phyloP scores from a whole-genome alignment of 2,113 vertebrate genomes.

The Microtus richardsoni region DNA sequence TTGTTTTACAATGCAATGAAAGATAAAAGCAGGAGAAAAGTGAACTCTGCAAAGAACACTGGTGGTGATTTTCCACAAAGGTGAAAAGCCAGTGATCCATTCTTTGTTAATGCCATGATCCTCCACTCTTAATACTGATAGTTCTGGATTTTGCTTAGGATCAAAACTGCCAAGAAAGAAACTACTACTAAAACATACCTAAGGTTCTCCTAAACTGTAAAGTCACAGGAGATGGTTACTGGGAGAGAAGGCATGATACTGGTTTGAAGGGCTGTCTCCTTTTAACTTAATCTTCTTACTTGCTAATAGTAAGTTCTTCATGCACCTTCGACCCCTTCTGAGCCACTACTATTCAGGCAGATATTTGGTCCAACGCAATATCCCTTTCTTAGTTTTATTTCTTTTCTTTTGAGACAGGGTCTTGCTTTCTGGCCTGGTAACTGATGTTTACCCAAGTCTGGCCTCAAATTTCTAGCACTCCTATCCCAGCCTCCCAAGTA shows the following conservation, averaged over 20 bases:
- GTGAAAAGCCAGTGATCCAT: conserved; percentile 60
- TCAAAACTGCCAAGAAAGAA: conserved; percentile 67
- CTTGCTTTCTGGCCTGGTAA: background rate
- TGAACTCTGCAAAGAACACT: conserved; percentile 80
- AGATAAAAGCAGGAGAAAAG: conserved; percentile 75
- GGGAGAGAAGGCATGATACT: conserved; percentile 53
- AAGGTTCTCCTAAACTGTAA: conserved; percentile 52
- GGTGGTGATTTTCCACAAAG: conserved; percentile 70
- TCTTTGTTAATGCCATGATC: conserved; percentile 18
- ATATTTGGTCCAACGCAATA: conserved; percentile 62
- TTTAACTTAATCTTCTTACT: conserved; percentile 59
- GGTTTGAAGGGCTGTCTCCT: conserved; percentile 52
- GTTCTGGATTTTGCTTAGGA: conserved; percentile 56
- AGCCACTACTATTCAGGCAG: conserved; percentile 63
- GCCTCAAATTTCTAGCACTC: background rate
- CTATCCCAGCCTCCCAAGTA: background rate
- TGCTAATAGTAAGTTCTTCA: conserved; percentile 53
- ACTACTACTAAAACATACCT: conserved; percentile 52
- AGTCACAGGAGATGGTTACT: conserved; percentile 62
- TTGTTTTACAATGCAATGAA: conserved; percentile 46
- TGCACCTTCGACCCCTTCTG: conserved; percentile 59
- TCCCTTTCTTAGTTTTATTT: background rate
- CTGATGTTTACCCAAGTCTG: background rate
- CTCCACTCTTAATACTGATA: conserved; percentile 44
- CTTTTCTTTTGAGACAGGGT: background rate